Percentiles rank a stretch among this genome's conserved stretches.
phyloP scores from a whole-genome alignment of 2,113 vertebrate species.

The zebrafish (Danio rerio) region GRCz12tu NC_133188.1:24921001-24921500 shows the following conservation, averaged over 20 bases:
- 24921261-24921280: neutral
- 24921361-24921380: neutral
- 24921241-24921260: neutral
- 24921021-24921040: neutral
- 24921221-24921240: conserved; percentile 1
- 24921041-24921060: neutral
- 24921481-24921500: conserved; percentile 28
- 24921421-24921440: conserved; percentile 33
- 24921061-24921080: conserved; percentile 15
- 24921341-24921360: neutral
- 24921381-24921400: neutral
- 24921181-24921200: neutral
- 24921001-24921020: neutral
- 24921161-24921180: neutral
- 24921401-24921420: neutral
- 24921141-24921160: neutral
- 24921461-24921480: neutral
- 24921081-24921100: conserved; percentile 2
- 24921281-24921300: too few relatives aligned
- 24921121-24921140: conserved; percentile 15
- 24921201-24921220: neutral
- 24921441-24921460: conserved; percentile 32
- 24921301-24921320: neutral
- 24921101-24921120: neutral
- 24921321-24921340: neutral